Conservation (phyloP, 2,888 invertebrate genomes). For the Dastarcus helophoroides region DNA sequence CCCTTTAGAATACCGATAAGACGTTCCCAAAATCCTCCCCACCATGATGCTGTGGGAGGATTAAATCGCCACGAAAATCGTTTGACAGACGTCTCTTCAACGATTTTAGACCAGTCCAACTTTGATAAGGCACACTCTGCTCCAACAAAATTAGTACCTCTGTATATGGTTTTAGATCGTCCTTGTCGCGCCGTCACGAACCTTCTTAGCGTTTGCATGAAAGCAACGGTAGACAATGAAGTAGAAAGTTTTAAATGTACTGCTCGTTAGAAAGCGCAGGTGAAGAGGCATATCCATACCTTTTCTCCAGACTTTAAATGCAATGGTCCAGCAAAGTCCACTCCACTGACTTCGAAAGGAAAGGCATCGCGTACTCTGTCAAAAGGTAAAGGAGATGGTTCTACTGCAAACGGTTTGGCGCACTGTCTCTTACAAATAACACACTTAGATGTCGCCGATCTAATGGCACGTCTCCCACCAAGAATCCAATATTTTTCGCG, state of each 20-base stretch:
- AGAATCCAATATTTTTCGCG: too few species aligned
- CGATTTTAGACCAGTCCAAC: conserved; percentile 20
- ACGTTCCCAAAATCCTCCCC: conserved; percentile 36
- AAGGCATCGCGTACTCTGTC: too few species aligned
- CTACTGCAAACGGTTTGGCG: conserved; percentile 20
- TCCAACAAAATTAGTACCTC: conserved; percentile 30
- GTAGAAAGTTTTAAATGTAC: conserved; percentile 30
- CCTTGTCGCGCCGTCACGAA: conserved; percentile 28
- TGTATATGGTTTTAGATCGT: conserved; percentile 23
- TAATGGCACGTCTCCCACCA: too few species aligned
- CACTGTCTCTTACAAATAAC: too few species aligned
- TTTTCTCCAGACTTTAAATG: conserved; percentile 19
- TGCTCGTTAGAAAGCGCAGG: conserved; percentile 31
- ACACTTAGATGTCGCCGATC: too few species aligned
- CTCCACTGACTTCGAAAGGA: too few species aligned
- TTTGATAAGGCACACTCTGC: conserved; percentile 18
- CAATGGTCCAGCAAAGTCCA: conserved; percentile 32
- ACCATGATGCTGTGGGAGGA: conserved; percentile 32
- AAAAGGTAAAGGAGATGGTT: too few species aligned
- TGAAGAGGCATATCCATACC: conserved; percentile 28
- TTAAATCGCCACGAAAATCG: conserved; percentile 28
- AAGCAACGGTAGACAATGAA: conserved; percentile 22
- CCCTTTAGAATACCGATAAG: conserved; percentile 30
- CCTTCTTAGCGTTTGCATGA: conserved; percentile 24
- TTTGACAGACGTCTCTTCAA: conserved; percentile 11